These are phyloP conservation scores for Pachyramphus minor DNA, from an alignment of 2,113 vertebrate genomes.

Conservation along the genomic window DNA sequence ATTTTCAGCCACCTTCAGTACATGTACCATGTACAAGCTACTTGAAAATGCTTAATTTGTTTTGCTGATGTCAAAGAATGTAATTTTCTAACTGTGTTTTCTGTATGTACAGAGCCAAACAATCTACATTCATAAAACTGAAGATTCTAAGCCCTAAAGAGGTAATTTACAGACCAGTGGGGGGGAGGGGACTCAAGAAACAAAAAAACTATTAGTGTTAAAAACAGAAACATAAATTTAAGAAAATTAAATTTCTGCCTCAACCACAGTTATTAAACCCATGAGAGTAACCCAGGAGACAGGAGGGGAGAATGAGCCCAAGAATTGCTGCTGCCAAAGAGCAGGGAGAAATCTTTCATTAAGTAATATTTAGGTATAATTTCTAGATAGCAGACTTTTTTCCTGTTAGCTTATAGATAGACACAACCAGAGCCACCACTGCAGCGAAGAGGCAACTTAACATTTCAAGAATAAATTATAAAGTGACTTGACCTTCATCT, in stretches of 20 bases:
- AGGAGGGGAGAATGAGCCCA: not conserved
- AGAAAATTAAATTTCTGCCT: not conserved
- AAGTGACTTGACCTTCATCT: conserved; percentile 19
- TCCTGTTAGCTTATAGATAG: not conserved
- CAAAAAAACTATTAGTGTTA: not conserved
- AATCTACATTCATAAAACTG: not conserved
- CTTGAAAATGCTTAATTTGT: not conserved
- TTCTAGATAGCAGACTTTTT: not conserved
- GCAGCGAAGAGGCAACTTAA: not conserved
- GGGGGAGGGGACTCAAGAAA: not conserved
- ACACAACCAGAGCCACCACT: not conserved
- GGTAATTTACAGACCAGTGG: not conserved
- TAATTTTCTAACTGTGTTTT: not conserved
- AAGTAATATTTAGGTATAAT: not conserved
- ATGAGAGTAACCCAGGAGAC: not conserved
- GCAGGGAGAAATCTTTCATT: not conserved
- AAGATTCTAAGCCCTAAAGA: not conserved
- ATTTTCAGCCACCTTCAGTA: not conserved
- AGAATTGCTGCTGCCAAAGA: not conserved
- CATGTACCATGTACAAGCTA: not conserved
- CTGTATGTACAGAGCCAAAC: rapidly evolving
- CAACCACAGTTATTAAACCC: not conserved
- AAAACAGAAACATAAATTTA: not conserved
- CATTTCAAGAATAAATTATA: conserved; percentile 44
- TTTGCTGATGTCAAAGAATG: not conserved